A percentile compares a stretch with the other conserved stretches of the same genome.
phyloP scores from a whole-genome alignment of 2,797 vertebrate genomes.

The Syngnathus acus region DNA sequence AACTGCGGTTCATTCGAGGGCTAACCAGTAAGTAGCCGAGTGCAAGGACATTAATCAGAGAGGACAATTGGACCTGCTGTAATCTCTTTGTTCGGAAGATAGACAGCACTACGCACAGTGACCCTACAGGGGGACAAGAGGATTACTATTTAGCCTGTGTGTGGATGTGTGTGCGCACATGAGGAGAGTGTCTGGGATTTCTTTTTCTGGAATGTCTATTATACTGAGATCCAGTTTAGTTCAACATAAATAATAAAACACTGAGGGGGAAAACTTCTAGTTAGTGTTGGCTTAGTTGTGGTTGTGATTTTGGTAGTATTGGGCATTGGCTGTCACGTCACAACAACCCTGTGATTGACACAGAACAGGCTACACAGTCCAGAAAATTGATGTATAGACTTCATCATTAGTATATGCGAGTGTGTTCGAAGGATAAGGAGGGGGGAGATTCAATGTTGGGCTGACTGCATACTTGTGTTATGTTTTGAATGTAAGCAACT shows the following conservation, averaged over 20 bases:
- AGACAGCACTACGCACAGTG: slow-evolving; percentile 28
- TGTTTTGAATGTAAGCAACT: background rate
- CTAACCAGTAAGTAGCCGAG: slow-evolving; percentile 22
- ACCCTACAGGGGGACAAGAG: slow-evolving; percentile 34
- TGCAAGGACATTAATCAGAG: slow-evolving; percentile 36
- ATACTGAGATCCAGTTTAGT: background rate
- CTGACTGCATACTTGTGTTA: background rate
- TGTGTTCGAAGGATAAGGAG: too few relatives aligned
- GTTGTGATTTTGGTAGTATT: background rate
- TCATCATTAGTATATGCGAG: background rate
- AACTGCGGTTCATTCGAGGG: slow-evolving; percentile 30
- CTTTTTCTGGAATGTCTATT: background rate
- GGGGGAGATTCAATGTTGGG: background rate
- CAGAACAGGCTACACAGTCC: background rate
- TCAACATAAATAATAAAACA: too few relatives aligned
- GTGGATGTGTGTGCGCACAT: slow-evolving; percentile 4
- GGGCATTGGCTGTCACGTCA: background rate
- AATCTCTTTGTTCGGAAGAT: slow-evolving; percentile 45
- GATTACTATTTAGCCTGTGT: slow-evolving; percentile 44
- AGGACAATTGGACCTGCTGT: slow-evolving; percentile 41
- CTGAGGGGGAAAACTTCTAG: background rate
- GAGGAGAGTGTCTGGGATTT: background rate
- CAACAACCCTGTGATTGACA: background rate
- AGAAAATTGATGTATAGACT: background rate
- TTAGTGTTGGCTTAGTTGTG: background rate